phyloP scores from a whole-genome alignment of 2,888 invertebrate species.

The Ichneumon xanthorius region DNA sequence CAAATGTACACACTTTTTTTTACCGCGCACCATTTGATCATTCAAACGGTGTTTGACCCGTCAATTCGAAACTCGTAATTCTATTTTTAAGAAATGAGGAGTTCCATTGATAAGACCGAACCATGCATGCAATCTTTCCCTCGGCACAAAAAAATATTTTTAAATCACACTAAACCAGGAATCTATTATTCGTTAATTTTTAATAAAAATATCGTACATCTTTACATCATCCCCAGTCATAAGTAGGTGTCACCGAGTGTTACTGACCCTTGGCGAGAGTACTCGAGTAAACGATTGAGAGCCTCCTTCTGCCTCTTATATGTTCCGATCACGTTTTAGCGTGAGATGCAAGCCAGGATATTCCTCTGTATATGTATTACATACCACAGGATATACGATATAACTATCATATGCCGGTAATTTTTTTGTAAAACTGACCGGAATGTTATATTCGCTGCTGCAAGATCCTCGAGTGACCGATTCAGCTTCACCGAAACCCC shows the following conservation, averaged over 20 bases:
- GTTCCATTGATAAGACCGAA: no score
- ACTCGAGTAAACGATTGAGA: not conserved
- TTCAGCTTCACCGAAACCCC: constrained; percentile 58
- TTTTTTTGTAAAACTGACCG: not conserved
- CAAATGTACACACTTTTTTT: no score
- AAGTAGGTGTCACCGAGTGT: not conserved
- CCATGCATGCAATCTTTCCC: no score
- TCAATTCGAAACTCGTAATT: no score
- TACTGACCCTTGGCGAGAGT: constrained; percentile 10
- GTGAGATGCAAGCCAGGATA: constrained; percentile 3
- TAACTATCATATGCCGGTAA: not conserved
- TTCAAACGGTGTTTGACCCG: no score
- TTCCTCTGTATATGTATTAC: constrained; percentile 1
- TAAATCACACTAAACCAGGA: no score
- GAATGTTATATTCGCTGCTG: not conserved
- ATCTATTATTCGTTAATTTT: not conserved
- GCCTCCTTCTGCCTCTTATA: not conserved
- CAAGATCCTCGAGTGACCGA: not conserved
- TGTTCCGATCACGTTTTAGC: constrained; percentile 22
- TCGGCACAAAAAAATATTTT: no score
- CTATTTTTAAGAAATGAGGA: no score
- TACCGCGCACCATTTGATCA: no score
- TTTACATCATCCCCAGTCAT: not conserved
- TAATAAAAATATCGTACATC: not conserved
- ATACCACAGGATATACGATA: constrained; percentile 9